Evolutionary conservation across 2,113 vertebrate species (phyloP).

Genomic region (Phyllopteryx taeniolatus): DNA sequence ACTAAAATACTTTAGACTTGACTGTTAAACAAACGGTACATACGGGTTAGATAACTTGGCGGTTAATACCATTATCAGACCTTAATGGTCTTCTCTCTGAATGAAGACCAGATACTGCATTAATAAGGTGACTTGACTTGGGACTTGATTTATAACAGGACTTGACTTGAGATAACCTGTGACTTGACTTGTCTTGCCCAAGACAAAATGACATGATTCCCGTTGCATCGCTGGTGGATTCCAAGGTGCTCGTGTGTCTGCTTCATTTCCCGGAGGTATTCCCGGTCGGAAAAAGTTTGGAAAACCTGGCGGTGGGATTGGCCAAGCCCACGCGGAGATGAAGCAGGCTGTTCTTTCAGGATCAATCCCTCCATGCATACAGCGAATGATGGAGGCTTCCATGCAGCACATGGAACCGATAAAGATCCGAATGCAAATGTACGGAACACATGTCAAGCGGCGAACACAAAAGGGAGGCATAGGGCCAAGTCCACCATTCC

Average conservation of each 20-base stretch:
- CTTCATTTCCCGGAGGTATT: neutral
- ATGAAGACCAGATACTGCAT: neutral
- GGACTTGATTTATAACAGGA: neutral
- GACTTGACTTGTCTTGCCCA: neutral
- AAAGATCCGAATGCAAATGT: neutral
- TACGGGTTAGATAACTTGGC: neutral
- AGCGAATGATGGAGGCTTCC: neutral
- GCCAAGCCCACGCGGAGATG: neutral
- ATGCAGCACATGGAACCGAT: slow-evolving; percentile 7
- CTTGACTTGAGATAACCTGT: neutral
- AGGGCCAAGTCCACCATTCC: slow-evolving; percentile 4
- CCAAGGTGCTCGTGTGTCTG: neutral
- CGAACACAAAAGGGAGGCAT: slow-evolving; percentile 5
- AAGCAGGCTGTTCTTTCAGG: neutral
- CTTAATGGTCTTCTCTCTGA: neutral
- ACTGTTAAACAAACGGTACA: neutral
- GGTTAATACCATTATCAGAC: neutral
- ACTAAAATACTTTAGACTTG: neutral
- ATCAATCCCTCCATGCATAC: neutral
- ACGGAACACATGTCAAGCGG: slow-evolving; percentile 5
- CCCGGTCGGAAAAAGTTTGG: neutral
- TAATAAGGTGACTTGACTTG: neutral
- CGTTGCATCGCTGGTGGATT: neutral
- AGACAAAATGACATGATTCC: neutral
- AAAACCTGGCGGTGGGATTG: no score